Evolutionary conservation across 2,888 invertebrate species (phyloP), one percentile per base, ranked within the genome.

Genomic region (Drosophila suboccidentalis): DNA sequence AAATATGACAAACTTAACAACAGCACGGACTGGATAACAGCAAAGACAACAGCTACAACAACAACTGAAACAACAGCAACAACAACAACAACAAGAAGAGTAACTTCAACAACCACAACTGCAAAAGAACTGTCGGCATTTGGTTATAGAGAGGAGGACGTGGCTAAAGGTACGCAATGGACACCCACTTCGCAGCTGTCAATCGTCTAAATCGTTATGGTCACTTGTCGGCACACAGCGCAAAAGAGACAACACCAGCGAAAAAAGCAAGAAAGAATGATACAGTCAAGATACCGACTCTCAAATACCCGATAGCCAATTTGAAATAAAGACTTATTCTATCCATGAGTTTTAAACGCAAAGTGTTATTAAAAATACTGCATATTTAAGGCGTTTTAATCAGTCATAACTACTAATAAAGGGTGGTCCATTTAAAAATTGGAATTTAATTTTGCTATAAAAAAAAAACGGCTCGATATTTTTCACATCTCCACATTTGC

Each of bases 121-220:
- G 17, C 51, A 53, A 44, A 64, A 44, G 59, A 70, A 71, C 71
- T 82, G 85, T 79, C 84, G 82, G 80, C 82, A 74, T 29, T 66
- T 59, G 51, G 61, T 57, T 47, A 60, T 54, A 41, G 54, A 39
- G 54, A 65, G 71, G 34, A 47, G 71, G 34, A 47, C 71, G 58
- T 47, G 60, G 61, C 34, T 41, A 43, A 73, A 71, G 63, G 36
- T 51, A 38, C 53, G 57, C 58, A 58, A 75, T 76, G 82, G 84
- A 87, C 82, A 83, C 87, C 84, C 82, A 87, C 82, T 86, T 87
- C 67, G 75, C 66, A 78, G 82, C 82, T 87, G 87, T 87, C 87
- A 83, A 83, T 87, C 82, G 82, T 83, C 76, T 75, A 81, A 81
- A 87, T 87, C 82, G 82, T 87, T 83, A 87, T 87, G 84, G 69